These are phyloP conservation scores for Ahaetulla prasina DNA, from an alignment of 2,113 vertebrate genomes.

Conservation along the genomic window DNA sequence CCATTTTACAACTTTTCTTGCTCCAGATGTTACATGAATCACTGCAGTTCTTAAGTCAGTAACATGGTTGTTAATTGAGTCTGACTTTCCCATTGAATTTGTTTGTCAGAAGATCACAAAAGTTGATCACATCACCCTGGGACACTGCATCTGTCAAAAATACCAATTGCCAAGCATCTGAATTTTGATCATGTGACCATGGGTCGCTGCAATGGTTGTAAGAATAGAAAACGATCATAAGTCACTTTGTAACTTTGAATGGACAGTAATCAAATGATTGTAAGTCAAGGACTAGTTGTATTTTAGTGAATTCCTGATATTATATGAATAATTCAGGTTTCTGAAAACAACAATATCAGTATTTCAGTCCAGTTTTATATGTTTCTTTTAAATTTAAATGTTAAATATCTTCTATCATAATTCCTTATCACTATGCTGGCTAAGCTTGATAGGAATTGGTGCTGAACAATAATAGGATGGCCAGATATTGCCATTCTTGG, in stretches of 20 bases:
- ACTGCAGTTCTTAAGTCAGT: not conserved
- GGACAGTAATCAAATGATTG: not conserved
- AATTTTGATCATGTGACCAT: not conserved
- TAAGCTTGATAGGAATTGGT: not conserved
- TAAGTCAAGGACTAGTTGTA: not conserved
- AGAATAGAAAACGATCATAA: not conserved
- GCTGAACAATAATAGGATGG: not conserved
- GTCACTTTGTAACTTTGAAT: not conserved
- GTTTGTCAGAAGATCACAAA: not conserved
- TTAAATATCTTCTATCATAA: not conserved
- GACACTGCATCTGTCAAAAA: not conserved
- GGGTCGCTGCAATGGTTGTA: not conserved
- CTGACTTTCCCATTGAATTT: not conserved
- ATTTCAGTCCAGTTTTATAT: not conserved
- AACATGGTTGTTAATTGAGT: not conserved
- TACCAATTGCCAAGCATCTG: not conserved
- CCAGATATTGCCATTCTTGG: not conserved
- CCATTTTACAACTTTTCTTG: not conserved
- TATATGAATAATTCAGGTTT: not conserved
- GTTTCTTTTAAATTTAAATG: not conserved
- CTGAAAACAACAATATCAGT: not conserved
- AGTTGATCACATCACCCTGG: not conserved
- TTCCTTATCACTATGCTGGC: not conserved
- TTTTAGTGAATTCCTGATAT: not conserved
- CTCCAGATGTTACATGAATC: not conserved